Base-by-base conservation (phyloP, 2,797 vertebrate genomes). In the Melanotaenia boesemani region DNA sequence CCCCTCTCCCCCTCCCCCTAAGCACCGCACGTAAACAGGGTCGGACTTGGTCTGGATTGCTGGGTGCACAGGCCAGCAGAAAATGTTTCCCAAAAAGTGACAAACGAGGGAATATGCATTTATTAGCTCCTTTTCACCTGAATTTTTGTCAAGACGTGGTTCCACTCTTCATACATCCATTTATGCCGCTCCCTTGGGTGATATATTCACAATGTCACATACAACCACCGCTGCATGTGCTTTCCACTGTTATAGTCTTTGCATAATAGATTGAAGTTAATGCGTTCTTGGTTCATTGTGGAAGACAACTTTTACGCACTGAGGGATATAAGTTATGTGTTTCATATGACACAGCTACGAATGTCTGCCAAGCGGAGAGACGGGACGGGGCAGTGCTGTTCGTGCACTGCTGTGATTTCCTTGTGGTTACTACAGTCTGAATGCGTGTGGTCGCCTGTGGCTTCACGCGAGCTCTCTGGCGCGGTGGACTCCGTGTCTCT, bases 21-120 rank as follows among this genome's bases (percentile, higher is more conserved):
- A 92, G 93, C 93, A 90, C 92, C 89, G 93, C 96, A 88, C 94
- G 94, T 94, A 96, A 96, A 94, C 94, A 93, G 92, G 92, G 90
- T 92, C 92, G 90, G 95, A 96, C 95, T 96, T 94, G 95, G 95
- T 94, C 95, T 96, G 92, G 95, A 95, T 94, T 88, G 89, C 90
- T 92, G 86, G 92, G 94, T 96, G 94, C 95, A 94, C 93, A 95
- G 93, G 93, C 94, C 90, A 89, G 92, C 90, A 81, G 87, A 85
- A 84, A 84, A 87, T 68, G 81, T 84, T 92, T 91, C 87, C 86
- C 73, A 76, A 65, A 55, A 72, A 58, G 13, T 0, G 5, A 66
- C 12, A 20, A 60, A 26, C 36, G 32, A 34, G 26, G 20, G n/a
- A 41, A 61, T 34, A 62, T 46, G 63, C 44, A 12, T 36, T 26